Conservation (phyloP, 1,140 invertebrate genomes). For the Oryctes rhinoceros region DNA sequence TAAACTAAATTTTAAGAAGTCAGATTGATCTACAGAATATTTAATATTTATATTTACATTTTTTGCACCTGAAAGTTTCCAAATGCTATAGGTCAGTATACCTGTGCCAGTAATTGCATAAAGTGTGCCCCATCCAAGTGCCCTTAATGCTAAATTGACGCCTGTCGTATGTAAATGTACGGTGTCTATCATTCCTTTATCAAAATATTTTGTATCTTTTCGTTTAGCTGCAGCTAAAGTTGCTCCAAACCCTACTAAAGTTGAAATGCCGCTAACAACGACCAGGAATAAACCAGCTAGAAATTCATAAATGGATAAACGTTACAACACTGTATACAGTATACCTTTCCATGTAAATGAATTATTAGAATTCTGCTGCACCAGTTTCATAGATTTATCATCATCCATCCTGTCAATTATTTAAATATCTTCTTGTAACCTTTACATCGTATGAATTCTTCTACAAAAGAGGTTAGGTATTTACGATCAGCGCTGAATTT, state of each 20-base stretch:
- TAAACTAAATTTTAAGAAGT: slow-evolving; percentile 63
- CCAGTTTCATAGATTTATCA: too few relatives aligned
- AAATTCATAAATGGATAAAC: not conserved
- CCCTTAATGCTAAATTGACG: slow-evolving; percentile 78
- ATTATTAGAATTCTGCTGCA: too few relatives aligned
- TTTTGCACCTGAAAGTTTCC: slow-evolving; percentile 87
- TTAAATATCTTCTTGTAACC: too few relatives aligned
- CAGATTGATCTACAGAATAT: not conserved
- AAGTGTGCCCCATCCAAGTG: slow-evolving; percentile 86
- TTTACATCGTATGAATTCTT: too few relatives aligned
- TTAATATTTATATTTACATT: slow-evolving; percentile 65
- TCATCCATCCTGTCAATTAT: too few relatives aligned
- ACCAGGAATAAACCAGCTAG: slow-evolving; percentile 79
- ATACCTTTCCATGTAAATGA: too few relatives aligned
- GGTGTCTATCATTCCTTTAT: slow-evolving; percentile 74
- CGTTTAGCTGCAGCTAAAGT: slow-evolving; percentile 81
- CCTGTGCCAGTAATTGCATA: slow-evolving; percentile 86
- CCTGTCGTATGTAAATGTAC: slow-evolving; percentile 78
- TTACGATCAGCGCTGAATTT: too few relatives aligned
- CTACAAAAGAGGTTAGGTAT: too few relatives aligned
- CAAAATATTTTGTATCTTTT: slow-evolving; percentile 81
- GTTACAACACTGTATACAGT: not conserved
- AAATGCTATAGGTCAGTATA: slow-evolving; percentile 82
- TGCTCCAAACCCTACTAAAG: slow-evolving; percentile 81
- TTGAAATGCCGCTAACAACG: slow-evolving; percentile 79